These are phyloP conservation scores for Probosciger aterrimus DNA, from an alignment of 2,113 vertebrate genomes.

Conservation along the genomic window DNA sequence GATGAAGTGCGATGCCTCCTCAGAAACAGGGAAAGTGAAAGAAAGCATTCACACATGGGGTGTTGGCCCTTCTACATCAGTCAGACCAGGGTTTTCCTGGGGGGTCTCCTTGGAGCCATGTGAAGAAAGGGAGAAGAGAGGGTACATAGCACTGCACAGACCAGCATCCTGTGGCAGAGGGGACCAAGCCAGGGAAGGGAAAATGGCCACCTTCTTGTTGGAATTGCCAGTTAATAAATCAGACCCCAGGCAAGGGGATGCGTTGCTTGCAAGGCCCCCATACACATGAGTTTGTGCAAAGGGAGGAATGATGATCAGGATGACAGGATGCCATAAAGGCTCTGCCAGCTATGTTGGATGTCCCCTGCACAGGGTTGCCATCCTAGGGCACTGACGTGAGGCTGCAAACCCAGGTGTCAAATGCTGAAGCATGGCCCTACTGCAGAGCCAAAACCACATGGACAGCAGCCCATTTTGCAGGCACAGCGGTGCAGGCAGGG, in stretches of 20 bases:
- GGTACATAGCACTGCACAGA: neutral
- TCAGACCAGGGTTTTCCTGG: neutral
- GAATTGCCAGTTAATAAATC: neutral
- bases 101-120: neutral
- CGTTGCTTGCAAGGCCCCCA: neutral
- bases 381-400: neutral
- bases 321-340: neutral
- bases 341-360: neutral
- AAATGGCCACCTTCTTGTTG: neutral
- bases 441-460: fast-evolving
- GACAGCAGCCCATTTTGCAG: neutral
- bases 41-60: neutral
- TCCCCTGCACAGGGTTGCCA: neutral
- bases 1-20: fast-evolving
- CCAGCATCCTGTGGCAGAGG: neutral
- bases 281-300: neutral
- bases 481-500: fast-evolving
- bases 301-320: fast-evolving
- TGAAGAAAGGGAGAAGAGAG: neutral
- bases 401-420: neutral
- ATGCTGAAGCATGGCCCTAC: neutral
- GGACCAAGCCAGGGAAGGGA: fast-evolving
- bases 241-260: neutral
- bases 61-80: neutral
- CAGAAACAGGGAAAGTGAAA: neutral